These are phyloP conservation scores for Kuschelorhynchus macadamiae DNA, from an alignment of 2,888 invertebrate genomes.

Conservation along the genomic window DNA sequence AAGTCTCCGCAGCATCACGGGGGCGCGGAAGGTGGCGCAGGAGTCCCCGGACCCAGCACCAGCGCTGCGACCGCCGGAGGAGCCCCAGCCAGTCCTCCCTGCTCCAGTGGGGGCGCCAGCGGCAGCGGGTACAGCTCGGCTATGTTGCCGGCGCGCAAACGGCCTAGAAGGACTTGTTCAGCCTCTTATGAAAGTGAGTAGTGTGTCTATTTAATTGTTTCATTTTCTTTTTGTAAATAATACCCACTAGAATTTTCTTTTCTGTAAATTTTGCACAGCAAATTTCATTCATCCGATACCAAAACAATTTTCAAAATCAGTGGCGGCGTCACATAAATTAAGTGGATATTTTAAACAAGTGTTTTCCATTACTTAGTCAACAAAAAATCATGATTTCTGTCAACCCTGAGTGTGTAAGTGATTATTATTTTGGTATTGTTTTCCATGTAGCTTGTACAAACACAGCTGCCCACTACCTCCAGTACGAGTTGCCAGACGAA, in stretches of 20 bases:
- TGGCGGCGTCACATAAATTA: no score
- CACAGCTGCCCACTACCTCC: slow-evolving; percentile 87
- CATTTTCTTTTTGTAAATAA: slow-evolving; percentile 7
- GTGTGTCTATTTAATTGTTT: slow-evolving; percentile 5
- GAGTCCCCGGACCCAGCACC: slow-evolving; percentile 77
- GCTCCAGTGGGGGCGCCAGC: slow-evolving; percentile 61
- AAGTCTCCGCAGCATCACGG: slow-evolving; percentile 84
- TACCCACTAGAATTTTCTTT: no score
- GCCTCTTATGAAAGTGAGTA: slow-evolving; percentile 67
- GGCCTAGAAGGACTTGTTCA: slow-evolving; percentile 81
- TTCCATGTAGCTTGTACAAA: slow-evolving; percentile 69
- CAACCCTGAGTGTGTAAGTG: no score
- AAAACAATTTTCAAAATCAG: no score
- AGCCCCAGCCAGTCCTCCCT: slow-evolving; percentile 70
- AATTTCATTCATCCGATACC: no score
- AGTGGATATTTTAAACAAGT: no score
- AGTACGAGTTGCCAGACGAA: slow-evolving; percentile 96
- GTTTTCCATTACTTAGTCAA: no score
- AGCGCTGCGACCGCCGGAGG: slow-evolving; percentile 69
- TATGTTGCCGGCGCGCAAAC: slow-evolving; percentile 87
- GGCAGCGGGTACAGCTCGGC: slow-evolving; percentile 69
- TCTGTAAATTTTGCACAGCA: no score
- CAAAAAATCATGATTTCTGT: no score
- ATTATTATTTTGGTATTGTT: neutral
- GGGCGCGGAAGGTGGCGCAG: slow-evolving; percentile 53